Base-by-base conservation (phyloP, 2,113 vertebrate genomes). In the Todiramphus chloris region DNA sequence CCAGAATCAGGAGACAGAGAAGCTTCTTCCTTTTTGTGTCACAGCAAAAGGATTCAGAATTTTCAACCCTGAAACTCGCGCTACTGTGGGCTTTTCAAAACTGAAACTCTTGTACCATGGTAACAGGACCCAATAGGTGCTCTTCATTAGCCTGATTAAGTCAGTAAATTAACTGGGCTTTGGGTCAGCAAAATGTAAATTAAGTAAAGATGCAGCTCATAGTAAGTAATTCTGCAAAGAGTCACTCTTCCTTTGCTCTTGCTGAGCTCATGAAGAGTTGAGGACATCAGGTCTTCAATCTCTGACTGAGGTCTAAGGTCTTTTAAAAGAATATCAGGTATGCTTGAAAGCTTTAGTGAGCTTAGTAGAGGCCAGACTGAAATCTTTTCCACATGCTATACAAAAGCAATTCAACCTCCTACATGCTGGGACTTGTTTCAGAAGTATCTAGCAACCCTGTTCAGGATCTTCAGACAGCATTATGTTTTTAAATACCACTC, bases 61-160 rank as follows among this genome's bases (percentile, higher is more conserved):
- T 92, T 94, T 94, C 69, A 43, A 84, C 41, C 64, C 25, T 89
- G 60, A 70, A 74, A 93, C 15, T 82, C 41, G 5, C 30, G 39
- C 62, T 60, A 60, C n/a, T 41, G 6, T n/a, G 43, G 28, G 24
- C 24, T 89, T 75, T 84, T 84, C 77, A 63, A 75, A 81, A 63
- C 53, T 48, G 37, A 51, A 70, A 72, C 6, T 63, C 41, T 83
- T 68, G 48, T 67, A 35, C 73, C 75, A 15, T 73, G 46, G 81
- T 83, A 67, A 81, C n/a, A 78, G 72, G 48, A 67, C 13, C 35
- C 62, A 68, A 19, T 10, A 55, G 67, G 51, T 84, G 56, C 60
- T 96, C 69, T 60, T 83, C 83, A 53, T 78, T 67, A 95, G 66
- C 89, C 93, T 87, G 68, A 91, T 95, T 77, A 60, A 87, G 53